Conservation (phyloP, 2,888 invertebrate species). For the Falcaria lacertinaria region DNA sequence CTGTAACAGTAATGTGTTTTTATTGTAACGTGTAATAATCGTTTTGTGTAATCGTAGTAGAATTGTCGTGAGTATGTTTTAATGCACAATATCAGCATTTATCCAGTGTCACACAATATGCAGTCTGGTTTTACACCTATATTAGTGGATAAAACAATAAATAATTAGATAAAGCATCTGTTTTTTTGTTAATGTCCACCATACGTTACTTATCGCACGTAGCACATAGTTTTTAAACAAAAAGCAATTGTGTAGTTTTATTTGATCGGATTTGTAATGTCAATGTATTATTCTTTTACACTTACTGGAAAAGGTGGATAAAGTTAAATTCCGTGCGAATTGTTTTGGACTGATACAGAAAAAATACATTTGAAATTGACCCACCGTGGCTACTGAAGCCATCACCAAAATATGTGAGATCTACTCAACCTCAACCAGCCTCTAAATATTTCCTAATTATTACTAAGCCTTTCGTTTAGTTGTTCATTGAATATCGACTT, state of each 20-base stretch:
- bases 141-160: too few relatives aligned
- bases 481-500: too few relatives aligned
- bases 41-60: constrained; percentile 40
- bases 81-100: constrained; percentile 63
- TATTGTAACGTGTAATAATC: constrained; percentile 39
- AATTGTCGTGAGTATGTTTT: constrained; percentile 36
- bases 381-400: constrained; percentile 1
- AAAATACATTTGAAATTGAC: background rate
- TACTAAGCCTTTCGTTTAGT: too few relatives aligned
- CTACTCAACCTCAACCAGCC: too few relatives aligned
- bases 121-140: too few relatives aligned
- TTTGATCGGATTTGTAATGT: constrained; percentile 27
- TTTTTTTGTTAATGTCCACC: too few relatives aligned
- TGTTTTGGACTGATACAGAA: background rate
- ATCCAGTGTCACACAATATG: constrained; percentile 47
- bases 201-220: background rate
- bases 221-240: constrained; percentile 6
- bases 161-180: too few relatives aligned
- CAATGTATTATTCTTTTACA: too few relatives aligned
- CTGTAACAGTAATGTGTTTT: constrained; percentile 56
- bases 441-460: too few relatives aligned
- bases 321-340: background rate
- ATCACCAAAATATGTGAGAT: too few relatives aligned
- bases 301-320: background rate
- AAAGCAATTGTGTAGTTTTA: constrained; percentile 22